phyloP scores from a whole-genome alignment of 1,140 invertebrate species.

The Phymorhynchus buccinoides region DNA sequence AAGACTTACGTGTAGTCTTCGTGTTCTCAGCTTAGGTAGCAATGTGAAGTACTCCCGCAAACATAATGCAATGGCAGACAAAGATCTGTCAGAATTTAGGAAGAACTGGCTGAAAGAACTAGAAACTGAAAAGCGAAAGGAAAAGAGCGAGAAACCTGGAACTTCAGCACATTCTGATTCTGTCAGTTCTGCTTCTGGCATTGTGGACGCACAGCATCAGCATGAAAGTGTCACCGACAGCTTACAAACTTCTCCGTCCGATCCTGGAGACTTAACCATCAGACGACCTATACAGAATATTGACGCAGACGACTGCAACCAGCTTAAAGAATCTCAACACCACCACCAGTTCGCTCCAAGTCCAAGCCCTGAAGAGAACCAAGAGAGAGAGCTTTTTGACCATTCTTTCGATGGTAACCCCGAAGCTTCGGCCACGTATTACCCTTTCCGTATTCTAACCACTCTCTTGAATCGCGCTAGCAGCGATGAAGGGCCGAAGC shows the following conservation, averaged over 20 bases:
- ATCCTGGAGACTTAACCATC: neutral
- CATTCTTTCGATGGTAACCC: neutral
- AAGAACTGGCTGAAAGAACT: constrained; percentile 28
- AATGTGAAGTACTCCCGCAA: neutral
- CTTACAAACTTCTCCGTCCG: neutral
- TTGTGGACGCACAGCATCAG: too few relatives aligned
- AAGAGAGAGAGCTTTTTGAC: neutral
- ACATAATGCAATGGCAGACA: neutral
- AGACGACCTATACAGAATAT: neutral
- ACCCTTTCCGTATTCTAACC: constrained; percentile 28
- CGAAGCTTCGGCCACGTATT: neutral
- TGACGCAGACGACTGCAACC: neutral
- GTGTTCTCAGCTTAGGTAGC: neutral
- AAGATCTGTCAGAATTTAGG: constrained; percentile 18
- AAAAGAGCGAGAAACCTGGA: neutral
- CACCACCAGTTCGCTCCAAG: neutral
- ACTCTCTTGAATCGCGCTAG: neutral
- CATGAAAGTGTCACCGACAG: neutral
- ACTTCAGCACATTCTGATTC: neutral
- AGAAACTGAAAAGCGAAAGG: neutral
- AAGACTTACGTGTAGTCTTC: neutral
- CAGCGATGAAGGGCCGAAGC: constrained; percentile 16
- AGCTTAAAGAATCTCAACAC: neutral
- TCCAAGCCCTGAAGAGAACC: neutral
- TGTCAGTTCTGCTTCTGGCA: too few relatives aligned